These are phyloP conservation scores for Lymantria dispar DNA, from an alignment of 2,888 invertebrate species.

Conservation along the genomic window DNA sequence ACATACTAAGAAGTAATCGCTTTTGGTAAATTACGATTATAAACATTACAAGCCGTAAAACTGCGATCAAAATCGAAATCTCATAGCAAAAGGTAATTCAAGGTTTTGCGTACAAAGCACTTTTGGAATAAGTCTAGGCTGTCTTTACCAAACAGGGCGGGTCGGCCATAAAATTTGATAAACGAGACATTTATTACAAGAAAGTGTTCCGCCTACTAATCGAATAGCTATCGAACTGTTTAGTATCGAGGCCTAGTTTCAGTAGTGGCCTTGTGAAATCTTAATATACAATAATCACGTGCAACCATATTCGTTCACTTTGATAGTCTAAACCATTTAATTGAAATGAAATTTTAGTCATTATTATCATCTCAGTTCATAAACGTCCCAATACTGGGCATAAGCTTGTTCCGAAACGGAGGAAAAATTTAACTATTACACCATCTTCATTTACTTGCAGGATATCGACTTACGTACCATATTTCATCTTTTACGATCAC, in stretches of 20 bases:
- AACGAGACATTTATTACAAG: constrained; percentile 51
- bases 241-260: constrained; percentile 4
- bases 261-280: neutral
- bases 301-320: neutral
- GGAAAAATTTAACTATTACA: no score
- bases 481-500: no score
- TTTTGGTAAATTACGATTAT: neutral
- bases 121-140: constrained; percentile 8
- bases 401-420: no score
- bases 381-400: no score
- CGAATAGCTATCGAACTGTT: constrained; percentile 29
- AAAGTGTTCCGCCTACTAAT: constrained; percentile 39
- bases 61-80: neutral
- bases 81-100: constrained; percentile 1
- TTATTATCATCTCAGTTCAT: no score
- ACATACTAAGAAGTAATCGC: no score
- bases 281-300: no score
- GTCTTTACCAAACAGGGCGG: constrained; percentile 24
- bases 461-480: no score
- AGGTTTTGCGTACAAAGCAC: constrained; percentile 4
- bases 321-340: constrained; percentile 7
- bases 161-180: constrained; percentile 55
- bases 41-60: neutral
- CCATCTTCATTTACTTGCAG: no score
- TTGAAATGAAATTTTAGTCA: no score